Evolutionary conservation across 2,797 vertebrate genomes (phyloP), one percentile per base, ranked within the genome.

Genomic region (Siniperca undulata): DNA sequence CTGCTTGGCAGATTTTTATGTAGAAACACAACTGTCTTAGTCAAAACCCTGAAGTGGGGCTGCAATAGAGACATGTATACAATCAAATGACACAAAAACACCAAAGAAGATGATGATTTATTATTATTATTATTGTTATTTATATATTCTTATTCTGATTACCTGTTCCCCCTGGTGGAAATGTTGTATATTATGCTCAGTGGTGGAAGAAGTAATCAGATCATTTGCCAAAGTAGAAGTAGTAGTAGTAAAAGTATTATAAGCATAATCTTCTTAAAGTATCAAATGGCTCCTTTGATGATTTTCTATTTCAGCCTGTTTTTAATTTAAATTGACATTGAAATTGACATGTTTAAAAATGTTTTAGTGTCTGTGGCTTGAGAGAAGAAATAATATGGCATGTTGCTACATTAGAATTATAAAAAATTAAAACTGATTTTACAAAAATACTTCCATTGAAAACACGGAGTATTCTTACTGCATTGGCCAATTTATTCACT

Each of bases 1-100:
- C 34, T 2, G 11, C 60, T 52, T 20, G 73, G 69, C 27, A 42
- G 72, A 62, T 58, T 77, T 81, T 81, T 67, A 71, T 70, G 0
- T 72, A 48, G 70, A 86, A 77, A 73, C 10, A 34, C 17, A 75
- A 72, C 27, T 2, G 46, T 53, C 40, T 61, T 30, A 30, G 44
- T 12, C 2, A 73, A 72, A 86, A 58, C 11, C 50, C 44, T 50
- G 20, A 59, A 52, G 17, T n/a, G 19, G 60, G 65, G 34, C 60
- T 53, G 70, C 56, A 66, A 53, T 9, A 36, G 11, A 84, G 10
- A 11, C 4, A 1, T 24, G 44, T 19, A 22, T 66, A 11, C 11
- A 42, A 59, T 48, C 20, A 30, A 34, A 60, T 46, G 22, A 67
- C 36, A 59, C 56, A n/a, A n/a, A 66, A 3, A 60, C 11, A 27